Evolutionary conservation across 2,888 invertebrate species (phyloP).

Genomic region (Apodemia mormo): DNA sequence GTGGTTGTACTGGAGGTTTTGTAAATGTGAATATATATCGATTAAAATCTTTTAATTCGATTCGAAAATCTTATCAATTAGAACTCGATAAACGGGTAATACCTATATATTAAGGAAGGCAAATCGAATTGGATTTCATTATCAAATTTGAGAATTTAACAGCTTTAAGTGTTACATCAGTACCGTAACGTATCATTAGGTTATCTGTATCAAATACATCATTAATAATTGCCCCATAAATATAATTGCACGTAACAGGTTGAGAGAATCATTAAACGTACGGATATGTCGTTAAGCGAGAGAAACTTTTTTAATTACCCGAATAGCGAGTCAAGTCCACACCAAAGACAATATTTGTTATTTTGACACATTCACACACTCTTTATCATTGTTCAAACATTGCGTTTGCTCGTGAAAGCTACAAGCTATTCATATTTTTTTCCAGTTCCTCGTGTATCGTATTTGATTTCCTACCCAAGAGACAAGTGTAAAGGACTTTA

Average conservation of each 20-base stretch:
- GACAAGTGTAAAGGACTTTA: constrained; percentile 76
- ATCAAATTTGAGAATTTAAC: neutral
- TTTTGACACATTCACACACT: constrained; percentile 81
- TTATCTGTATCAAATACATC: constrained; percentile 18
- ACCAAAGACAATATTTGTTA: constrained; percentile 74
- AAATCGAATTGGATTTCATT: neutral
- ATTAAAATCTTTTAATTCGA: constrained; percentile 15
- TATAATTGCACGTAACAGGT: constrained; percentile 17
- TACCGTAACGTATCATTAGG: constrained; percentile 8
- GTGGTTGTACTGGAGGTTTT: constrained; percentile 42
- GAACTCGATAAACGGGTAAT: constrained; percentile 15
- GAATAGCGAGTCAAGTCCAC: constrained; percentile 31
- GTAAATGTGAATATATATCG: constrained; percentile 17
- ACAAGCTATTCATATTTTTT: constrained; percentile 64
- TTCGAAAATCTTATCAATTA: constrained; percentile 14
- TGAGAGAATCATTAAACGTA: constrained; percentile 22
- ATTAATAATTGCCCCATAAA: constrained; percentile 22
- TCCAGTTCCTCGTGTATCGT: constrained; percentile 58
- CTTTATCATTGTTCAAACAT: constrained; percentile 77
- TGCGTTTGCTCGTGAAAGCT: constrained; percentile 74
- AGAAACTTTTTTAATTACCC: constrained; percentile 54
- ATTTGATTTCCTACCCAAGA: constrained; percentile 76
- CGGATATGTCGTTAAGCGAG: constrained; percentile 18
- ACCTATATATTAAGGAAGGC: neutral
- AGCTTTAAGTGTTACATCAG: constrained; percentile 1